These are phyloP conservation scores for Craniophora ligustri DNA, from an alignment of 2,888 invertebrate species.

Conservation along the genomic window DNA sequence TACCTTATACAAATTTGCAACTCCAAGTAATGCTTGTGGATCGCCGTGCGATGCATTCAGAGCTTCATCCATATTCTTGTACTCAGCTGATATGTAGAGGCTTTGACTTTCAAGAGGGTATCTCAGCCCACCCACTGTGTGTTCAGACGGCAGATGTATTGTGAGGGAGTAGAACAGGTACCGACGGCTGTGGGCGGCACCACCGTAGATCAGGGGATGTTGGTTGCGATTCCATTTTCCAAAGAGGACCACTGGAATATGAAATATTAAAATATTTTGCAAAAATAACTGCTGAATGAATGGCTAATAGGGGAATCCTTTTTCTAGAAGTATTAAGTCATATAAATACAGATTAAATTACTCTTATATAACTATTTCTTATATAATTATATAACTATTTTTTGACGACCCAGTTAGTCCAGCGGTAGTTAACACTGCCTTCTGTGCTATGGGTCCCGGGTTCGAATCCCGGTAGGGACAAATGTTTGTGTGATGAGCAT, in stretches of 20 bases:
- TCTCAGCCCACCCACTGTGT: constrained; percentile 64
- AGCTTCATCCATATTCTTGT: constrained; percentile 63
- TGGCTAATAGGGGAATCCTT: no score
- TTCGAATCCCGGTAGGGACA: no score
- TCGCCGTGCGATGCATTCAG: constrained; percentile 63
- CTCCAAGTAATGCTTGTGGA: constrained; percentile 70
- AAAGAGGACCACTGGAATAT: constrained; percentile 65
- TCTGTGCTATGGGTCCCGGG: no score
- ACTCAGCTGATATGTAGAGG: constrained; percentile 73
- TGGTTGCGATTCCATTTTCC: constrained; percentile 65
- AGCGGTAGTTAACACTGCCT: no score
- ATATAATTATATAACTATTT: no score
- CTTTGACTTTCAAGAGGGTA: constrained; percentile 77
- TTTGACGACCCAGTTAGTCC: no score
- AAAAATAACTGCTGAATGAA: neutral
- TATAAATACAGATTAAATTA: no score
- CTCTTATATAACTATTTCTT: no score
- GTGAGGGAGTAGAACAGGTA: constrained; percentile 75
- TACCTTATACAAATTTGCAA: constrained; percentile 74
- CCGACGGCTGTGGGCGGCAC: constrained; percentile 74
- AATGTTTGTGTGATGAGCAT: no score
- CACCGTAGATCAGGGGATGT: constrained; percentile 72
- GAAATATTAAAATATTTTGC: neutral
- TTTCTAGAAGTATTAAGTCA: no score
- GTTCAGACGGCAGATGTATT: constrained; percentile 77